Base-by-base conservation (phyloP, 2,113 vertebrate species). In the Python bivittatus region DNA sequence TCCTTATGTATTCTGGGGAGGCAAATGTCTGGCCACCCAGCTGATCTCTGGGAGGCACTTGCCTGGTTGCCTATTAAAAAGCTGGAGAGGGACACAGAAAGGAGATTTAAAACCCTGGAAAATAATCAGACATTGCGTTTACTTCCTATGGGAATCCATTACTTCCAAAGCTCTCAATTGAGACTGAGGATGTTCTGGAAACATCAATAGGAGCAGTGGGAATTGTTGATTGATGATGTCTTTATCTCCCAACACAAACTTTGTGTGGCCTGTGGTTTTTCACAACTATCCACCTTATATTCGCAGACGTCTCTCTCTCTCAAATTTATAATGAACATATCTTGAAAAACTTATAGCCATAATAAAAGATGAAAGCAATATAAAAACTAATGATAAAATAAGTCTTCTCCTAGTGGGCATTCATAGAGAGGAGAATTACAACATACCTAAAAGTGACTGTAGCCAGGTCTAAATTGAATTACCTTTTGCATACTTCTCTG, bases 391-490 rank as follows among this genome's bases (percentile, higher is more conserved):
- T 86, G 84, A 86, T 86, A 91, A 87, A 88, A 57, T 57, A 84
- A 92, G 88, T 27, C 11, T 11, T 84, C 84, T 89, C 87, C 56
- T 88, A 89, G 52, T 23, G 57, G 57, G 57, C n/a, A 13, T 61
- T 89, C 56, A 60, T 61, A 61, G 72, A 27, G 91, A 89, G 88
- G 72, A 84, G 91, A 92, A 92, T 89, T 92, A 89, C 56, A 84
- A 12, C 42, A 89, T 56, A 89, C 9, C 1, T 88, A 88, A 92
- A 84, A 89, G 72, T 92, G 83, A 84, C 57, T 89, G 27, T 53
- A 53, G 72, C 27, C 29, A 42, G n/a, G 33, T 92, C 23, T 92
- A 89, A 92, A 92, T 92, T 92, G 79, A 92, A 92, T 92, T 92
- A 92, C n/a, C 53, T 84, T 61, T 58, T 84, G 91, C 56, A 84